Conservation (phyloP, 2,888 invertebrate genomes). For the Priocnemis perturbator region DNA sequence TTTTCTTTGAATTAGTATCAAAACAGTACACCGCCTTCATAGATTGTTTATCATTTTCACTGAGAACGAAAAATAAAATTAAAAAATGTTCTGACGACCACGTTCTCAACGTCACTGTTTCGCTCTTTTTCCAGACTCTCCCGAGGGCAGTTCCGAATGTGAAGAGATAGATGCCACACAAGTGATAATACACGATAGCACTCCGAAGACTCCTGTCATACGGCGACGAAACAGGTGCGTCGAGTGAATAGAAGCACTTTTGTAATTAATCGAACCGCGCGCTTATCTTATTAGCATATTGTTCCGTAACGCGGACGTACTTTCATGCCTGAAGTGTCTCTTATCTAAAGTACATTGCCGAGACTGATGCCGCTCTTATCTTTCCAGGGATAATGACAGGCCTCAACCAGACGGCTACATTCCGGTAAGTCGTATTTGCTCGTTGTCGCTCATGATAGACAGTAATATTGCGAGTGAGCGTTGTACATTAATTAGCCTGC, state of each 20-base stretch:
- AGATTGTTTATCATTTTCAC: too few species aligned
- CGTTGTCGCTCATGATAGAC: too few species aligned
- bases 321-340: too few species aligned
- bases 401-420: conserved; percentile 73
- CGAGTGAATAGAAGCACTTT: conserved; percentile 19
- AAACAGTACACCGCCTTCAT: too few species aligned
- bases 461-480: too few species aligned
- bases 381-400: conserved; percentile 69
- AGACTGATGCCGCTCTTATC: too few species aligned
- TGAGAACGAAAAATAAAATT: too few species aligned
- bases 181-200: conserved; percentile 88
- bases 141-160: conserved; percentile 74
- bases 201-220: conserved; percentile 83
- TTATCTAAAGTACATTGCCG: too few species aligned
- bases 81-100: too few species aligned
- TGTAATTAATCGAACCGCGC: conserved; percentile 2
- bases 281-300: neutral
- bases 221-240: conserved; percentile 75
- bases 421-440: conserved; percentile 66
- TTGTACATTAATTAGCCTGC: too few species aligned
- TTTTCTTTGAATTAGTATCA: too few species aligned
- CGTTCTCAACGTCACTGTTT: neutral
- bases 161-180: conserved; percentile 87
- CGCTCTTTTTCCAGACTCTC: conserved; percentile 45
- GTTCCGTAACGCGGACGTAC: too few species aligned